Base-by-base conservation (phyloP, 2,113 vertebrate genomes). In the Callospermophilus lateralis region DNA sequence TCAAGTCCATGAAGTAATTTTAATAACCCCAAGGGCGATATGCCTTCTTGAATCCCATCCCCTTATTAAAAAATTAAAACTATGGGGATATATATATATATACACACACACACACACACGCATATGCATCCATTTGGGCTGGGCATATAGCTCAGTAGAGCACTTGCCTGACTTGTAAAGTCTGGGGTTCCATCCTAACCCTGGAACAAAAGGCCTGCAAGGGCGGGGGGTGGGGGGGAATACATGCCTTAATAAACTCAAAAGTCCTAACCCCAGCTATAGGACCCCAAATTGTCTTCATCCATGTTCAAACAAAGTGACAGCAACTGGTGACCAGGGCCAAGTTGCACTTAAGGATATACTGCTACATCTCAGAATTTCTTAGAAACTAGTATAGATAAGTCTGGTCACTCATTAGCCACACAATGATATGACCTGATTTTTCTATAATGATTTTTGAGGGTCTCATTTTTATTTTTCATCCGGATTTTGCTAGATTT, bases 251-350 rank as follows among this genome's bases (percentile, higher is more conserved):
- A 63, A 74, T 45, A 74, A 74, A 95, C 55, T 61, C 2, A 58
- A 91, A 91, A 76, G 51, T 48, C 24, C 83, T 79, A 89, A 55
- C 17, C 26, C 32, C 30, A 89, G n/a, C 42, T 89, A 24, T 24
- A 92, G 30, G 78, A 85, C 45, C 45, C 74, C 11, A 89, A 89
- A 73, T 20, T 26, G 24, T 78, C 13, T 30, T 67, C 83, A 76
- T n/a, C 7, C 65, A 79, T 51, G 55, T 79, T 95, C 58, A 97
- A 88, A 65, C 13, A 37, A 94, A 42, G n/a, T 85, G 68, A 72
- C 37, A 93, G 51, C 32, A 86, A 85, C 39, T 45, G 37, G 37
- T 5, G 4, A 34, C 30, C 12, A 76, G 17, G 37, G 12, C 51
- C 63, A 65, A 7, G 42, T 63, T 30, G 1, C 39, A 93, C 63